A percentile compares a stretch with the other conserved stretches of the same genome.
These are phyloP conservation scores for Herpailurus yagouaroundi DNA, from an alignment of 2,113 vertebrate species.

Conservation along the genomic window DNA sequence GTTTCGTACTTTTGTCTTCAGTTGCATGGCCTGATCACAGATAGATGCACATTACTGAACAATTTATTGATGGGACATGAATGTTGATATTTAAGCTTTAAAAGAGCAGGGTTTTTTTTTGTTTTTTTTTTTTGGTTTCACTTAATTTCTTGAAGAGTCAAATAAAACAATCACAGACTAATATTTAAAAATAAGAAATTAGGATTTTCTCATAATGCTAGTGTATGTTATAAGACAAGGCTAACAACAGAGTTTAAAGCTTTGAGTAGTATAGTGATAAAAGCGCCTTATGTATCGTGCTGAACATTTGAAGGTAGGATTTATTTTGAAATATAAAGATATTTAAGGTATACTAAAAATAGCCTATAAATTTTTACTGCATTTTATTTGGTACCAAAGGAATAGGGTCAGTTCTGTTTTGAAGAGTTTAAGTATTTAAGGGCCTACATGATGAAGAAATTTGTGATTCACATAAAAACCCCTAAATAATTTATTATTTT, in stretches of 20 bases:
- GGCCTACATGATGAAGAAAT: background rate
- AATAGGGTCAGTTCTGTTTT: slow-evolving; percentile 30
- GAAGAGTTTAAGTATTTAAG: slow-evolving; percentile 36
- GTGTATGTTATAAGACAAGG: background rate
- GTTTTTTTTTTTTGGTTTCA: slow-evolving; percentile 15
- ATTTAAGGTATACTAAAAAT: background rate
- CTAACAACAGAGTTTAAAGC: background rate
- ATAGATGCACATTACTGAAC: slow-evolving; percentile 76
- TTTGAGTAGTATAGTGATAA: background rate
- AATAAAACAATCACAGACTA: background rate
- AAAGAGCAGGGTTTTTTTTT: slow-evolving; percentile 2
- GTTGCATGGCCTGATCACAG: slow-evolving; percentile 85
- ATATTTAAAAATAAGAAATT: slow-evolving; percentile 5
- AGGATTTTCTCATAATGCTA: slow-evolving; percentile 4
- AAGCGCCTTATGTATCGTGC: background rate
- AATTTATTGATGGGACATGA: slow-evolving; percentile 63
- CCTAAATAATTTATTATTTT: slow-evolving; percentile 27
- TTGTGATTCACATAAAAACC: background rate
- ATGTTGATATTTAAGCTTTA: slow-evolving; percentile 72
- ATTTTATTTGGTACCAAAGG: slow-evolving; percentile 57
- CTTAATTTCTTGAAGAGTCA: slow-evolving; percentile 44
- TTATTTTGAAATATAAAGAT: slow-evolving; percentile 50
- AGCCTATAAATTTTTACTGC: background rate
- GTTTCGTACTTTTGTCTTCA: slow-evolving; percentile 74
- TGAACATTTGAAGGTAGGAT: background rate